These are phyloP conservation scores for Armadillidium nasatum DNA, from an alignment of 1,140 invertebrate species.

Conservation along the genomic window DNA sequence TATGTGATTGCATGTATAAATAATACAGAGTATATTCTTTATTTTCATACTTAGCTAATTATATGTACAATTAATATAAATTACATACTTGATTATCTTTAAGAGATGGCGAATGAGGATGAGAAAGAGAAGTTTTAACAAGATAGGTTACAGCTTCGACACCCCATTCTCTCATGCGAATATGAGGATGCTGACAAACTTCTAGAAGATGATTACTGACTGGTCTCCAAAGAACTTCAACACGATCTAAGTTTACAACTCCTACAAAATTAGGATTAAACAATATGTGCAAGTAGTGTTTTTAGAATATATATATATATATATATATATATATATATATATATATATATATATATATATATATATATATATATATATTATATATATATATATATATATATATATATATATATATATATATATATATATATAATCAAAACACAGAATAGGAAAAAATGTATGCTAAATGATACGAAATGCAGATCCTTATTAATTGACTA, in stretches of 20 bases:
- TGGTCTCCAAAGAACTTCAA: constrained; percentile 92
- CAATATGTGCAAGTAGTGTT: no score
- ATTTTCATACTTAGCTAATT: no score
- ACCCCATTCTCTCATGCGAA: constrained; percentile 93
- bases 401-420: constrained; percentile 22
- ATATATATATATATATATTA: constrained; percentile 19
- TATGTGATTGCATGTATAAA: no score
- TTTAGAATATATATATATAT: no score
- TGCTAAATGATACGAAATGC: no score
- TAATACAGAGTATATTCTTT: no score
- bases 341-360: background rate
- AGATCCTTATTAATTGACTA: no score
- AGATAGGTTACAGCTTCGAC: constrained; percentile 93
- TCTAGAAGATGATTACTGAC: constrained; percentile 94
- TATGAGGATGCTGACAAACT: constrained; percentile 92
- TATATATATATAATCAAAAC: no score
- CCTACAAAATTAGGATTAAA: constrained; percentile 23
- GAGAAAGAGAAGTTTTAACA: constrained; percentile 84
- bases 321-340: no score
- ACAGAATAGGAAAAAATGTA: no score
- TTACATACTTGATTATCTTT: constrained; percentile 71
- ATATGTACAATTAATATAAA: no score
- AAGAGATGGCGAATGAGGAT: constrained; percentile 76
- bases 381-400: background rate
- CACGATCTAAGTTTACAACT: constrained; percentile 86